These are phyloP conservation scores for Cephus spinipes DNA, from an alignment of 2,888 invertebrate species.

Conservation along the genomic window DNA sequence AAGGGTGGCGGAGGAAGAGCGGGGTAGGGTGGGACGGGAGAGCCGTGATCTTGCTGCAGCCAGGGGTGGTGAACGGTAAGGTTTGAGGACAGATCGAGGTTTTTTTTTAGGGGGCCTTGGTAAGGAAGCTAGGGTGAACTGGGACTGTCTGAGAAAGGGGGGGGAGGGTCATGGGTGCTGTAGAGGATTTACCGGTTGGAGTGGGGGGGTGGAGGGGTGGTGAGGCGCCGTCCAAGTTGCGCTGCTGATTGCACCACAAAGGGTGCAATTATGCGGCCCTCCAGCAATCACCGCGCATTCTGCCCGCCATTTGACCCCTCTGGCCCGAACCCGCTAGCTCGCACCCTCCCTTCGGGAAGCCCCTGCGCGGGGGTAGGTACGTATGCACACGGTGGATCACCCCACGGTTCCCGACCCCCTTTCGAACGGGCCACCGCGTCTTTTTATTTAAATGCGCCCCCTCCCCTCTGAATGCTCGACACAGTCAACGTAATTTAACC, in stretches of 20 bases:
- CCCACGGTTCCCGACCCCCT: constrained; percentile 26
- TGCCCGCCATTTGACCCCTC: constrained; percentile 64
- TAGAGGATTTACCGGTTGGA: constrained; percentile 20
- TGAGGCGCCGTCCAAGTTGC: constrained; percentile 62
- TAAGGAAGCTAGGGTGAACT: neutral
- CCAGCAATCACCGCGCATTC: constrained; percentile 67
- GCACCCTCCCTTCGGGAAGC: neutral
- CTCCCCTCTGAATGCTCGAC: constrained; percentile 41
- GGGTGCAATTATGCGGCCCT: constrained; percentile 67
- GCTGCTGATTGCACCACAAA: constrained; percentile 67
- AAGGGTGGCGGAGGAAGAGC: neutral
- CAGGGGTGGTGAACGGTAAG: neutral
- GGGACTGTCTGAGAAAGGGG: neutral
- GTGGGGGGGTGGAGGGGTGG: constrained; percentile 23
- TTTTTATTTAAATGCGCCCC: constrained; percentile 61
- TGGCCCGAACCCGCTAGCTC: constrained; percentile 25
- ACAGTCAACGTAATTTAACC: constrained; percentile 55
- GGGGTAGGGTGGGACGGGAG: neutral
- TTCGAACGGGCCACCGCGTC: constrained; percentile 48
- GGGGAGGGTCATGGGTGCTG: neutral
- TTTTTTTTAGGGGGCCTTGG: neutral
- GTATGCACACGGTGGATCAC: constrained; percentile 18
- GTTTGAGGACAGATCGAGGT: neutral
- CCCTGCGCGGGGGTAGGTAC: constrained; percentile 18
- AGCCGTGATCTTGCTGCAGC: neutral